Base-by-base conservation (phyloP, 2,113 vertebrate genomes). In the Rafetus swinhoei region DNA sequence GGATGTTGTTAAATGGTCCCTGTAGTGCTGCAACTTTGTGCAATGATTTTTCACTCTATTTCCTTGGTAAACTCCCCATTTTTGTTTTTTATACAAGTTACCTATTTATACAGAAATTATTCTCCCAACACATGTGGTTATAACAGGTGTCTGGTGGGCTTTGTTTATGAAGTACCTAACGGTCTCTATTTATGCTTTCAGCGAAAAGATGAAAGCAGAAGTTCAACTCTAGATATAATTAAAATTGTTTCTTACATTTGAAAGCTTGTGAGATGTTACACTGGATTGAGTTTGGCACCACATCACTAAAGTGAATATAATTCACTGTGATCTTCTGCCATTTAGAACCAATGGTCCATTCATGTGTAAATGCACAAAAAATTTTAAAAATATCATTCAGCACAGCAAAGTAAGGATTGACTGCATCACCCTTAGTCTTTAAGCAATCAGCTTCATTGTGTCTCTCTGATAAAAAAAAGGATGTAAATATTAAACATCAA, bases 321-420 rank as follows among this genome's bases (percentile, higher is more conserved):
- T 97, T 97, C 96, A 94, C 92, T 92, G 69, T 97, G 96, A 96
- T 96, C 95, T 94, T 89, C 81, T 89, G 77, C 92, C 88, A 50
- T 96, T 96, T 85, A 79, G 81, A 96, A 50, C 93, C 95, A 55
- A 97, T 59, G 87, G 90, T 76, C 94, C 93, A 96, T 97, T 97
- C 97, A 96, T 96, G 96, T 96, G 95, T 91, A 97, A 97, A 97
- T 93, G 95, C 95, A 85, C 83, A 80, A 92, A 80, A 92, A 85
- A 91, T 90, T 91, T 92, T 69, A 95, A 65, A 89, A 86, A 84
- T 65, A 86, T 52, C 27, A 62, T n/a, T 69, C 52, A 11, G 60
- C 52, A 72, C 0, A 1, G 76, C 29, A 81, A 90, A 76, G 90
- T 88, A 92, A 65, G 91, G 91, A 35, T 52, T 88, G 92, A 76